Conservation (phyloP, 1,140 invertebrate genomes). For the Marisa cornuarietis region DNA sequence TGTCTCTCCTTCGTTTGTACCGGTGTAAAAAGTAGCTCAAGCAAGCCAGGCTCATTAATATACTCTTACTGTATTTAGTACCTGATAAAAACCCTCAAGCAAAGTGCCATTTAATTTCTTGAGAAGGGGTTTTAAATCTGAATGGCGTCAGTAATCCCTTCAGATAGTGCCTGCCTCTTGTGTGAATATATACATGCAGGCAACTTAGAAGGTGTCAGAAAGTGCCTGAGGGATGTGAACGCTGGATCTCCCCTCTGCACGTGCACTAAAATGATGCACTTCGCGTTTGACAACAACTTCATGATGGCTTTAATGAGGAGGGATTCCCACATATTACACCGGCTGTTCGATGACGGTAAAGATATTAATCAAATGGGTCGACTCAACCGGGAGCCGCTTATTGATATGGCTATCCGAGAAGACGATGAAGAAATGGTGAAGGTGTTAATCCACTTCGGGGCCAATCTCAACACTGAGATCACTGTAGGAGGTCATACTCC, state of each 20-base stretch:
- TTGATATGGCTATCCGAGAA: slow-evolving; percentile 37
- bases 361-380: slow-evolving; percentile 33
- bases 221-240: no score
- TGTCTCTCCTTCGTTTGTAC: no score
- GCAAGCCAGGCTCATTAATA: no score
- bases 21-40: no score
- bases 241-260: not conserved
- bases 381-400: slow-evolving; percentile 26
- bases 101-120: no score
- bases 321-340: slow-evolving; percentile 29
- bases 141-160: no score
- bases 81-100: no score
- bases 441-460: slow-evolving; percentile 33
- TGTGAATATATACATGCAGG: no score
- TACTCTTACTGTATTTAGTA: no score
- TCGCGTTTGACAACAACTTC: slow-evolving; percentile 40
- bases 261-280: slow-evolving; percentile 25
- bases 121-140: no score
- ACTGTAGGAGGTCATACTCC: slow-evolving; percentile 33
- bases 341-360: slow-evolving; percentile 38
- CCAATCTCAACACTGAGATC: slow-evolving; percentile 34
- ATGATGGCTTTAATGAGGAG: slow-evolving; percentile 31
- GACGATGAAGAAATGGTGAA: slow-evolving; percentile 30
- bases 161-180: no score
- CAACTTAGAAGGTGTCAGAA: no score